Evolutionary conservation across 2,113 vertebrate species (phyloP).

Genomic region (Prinia subflava): DNA sequence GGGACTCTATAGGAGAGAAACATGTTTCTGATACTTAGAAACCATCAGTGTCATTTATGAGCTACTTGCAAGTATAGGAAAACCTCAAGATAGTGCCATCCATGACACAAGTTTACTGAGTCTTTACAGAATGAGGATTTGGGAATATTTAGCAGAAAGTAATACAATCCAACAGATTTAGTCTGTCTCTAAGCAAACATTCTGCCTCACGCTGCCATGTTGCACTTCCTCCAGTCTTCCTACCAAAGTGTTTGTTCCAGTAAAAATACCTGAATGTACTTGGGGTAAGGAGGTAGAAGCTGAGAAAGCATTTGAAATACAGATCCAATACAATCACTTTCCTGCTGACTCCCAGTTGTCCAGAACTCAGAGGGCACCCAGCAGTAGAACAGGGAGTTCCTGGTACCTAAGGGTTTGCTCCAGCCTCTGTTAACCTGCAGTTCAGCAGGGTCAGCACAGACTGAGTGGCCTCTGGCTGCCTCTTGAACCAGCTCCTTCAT

Average conservation of each 20-base stretch:
- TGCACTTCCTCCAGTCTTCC: neutral
- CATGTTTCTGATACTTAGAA: neutral
- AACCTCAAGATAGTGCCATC: neutral
- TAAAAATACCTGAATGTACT: neutral
- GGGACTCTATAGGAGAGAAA: neutral
- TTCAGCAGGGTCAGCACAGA: neutral
- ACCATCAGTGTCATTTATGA: neutral
- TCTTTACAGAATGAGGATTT: neutral
- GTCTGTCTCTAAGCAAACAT: neutral
- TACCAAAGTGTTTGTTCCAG: neutral
- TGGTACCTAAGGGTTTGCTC: rapidly evolving
- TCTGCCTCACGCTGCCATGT: neutral
- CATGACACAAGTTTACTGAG: neutral
- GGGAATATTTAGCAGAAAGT: neutral
- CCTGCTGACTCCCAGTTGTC: neutral
- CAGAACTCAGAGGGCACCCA: neutral
- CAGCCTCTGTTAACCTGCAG: neutral
- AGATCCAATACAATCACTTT: neutral
- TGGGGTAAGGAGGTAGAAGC: neutral
- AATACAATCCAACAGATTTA: neutral
- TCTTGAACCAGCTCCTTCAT: neutral
- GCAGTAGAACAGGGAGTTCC: neutral
- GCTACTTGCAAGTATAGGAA: neutral
- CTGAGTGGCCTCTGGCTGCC: neutral
- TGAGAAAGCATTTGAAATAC: neutral